Evolutionary conservation across 2,113 vertebrate genomes (phyloP).

Genomic region (Phalacrocorax carbo): DNA sequence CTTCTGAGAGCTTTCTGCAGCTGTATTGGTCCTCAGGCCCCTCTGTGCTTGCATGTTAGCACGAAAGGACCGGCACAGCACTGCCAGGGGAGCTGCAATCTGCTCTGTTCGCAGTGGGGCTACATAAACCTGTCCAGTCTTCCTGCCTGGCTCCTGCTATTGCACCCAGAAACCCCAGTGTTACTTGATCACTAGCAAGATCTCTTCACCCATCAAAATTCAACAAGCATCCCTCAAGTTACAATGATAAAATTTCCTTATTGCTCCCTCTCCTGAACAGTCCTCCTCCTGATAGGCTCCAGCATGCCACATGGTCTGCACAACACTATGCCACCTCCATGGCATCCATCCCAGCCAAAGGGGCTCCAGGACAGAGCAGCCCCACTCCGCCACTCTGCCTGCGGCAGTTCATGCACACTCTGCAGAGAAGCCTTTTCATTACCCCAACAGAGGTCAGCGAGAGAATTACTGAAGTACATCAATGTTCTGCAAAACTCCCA

Average conservation of each 20-base stretch:
- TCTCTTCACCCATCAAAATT: neutral
- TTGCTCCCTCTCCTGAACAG: neutral
- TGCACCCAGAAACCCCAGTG: neutral
- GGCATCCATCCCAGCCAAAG: neutral
- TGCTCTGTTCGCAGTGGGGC: neutral
- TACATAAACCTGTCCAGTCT: neutral
- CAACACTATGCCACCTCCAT: accelerated
- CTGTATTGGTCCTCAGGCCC: neutral
- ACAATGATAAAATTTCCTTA: neutral
- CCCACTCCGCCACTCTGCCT: neutral
- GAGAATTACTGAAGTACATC: neutral
- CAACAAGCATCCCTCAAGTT: neutral
- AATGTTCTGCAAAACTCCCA: neutral
- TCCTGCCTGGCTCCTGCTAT: neutral
- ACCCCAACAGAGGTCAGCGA: neutral
- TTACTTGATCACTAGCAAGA: neutral
- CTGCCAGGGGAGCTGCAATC: neutral
- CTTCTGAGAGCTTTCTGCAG: neutral
- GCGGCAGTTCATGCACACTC: neutral
- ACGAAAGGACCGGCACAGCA: neutral
- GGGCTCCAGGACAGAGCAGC: neutral
- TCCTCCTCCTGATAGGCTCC: neutral
- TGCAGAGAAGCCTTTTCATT: neutral
- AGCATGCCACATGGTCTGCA: neutral
- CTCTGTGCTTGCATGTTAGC: neutral